Evolutionary conservation across 2,113 vertebrate species (phyloP).

Genomic region (Thinocorus orbignyianus): DNA sequence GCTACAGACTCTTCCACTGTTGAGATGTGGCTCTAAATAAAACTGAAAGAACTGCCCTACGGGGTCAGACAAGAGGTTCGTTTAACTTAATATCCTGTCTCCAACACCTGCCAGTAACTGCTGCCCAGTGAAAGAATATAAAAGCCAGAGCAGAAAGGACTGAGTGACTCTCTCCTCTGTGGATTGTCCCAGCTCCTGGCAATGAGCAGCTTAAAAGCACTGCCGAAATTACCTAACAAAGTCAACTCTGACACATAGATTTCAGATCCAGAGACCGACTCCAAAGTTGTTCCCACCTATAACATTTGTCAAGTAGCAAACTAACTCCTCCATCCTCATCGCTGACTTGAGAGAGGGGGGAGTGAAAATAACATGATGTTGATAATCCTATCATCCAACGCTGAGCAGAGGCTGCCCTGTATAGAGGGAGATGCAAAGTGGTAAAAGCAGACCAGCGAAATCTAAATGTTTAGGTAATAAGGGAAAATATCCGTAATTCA

Average conservation of each 20-base stretch:
- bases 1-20: not conserved
- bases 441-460: not conserved
- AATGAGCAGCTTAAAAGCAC: not conserved
- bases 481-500: not conserved
- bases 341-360: not conserved
- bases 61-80: not conserved
- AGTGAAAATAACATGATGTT: not conserved
- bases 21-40: slow-evolving; percentile 38
- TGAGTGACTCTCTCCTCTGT: not conserved
- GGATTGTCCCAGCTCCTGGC: not conserved
- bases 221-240: slow-evolving; percentile 18
- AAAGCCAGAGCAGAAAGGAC: not conserved
- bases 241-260: not conserved
- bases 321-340: not conserved
- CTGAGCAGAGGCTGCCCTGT: not conserved
- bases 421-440: not conserved
- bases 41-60: slow-evolving; percentile 33
- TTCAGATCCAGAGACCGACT: not conserved
- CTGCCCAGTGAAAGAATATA: not conserved
- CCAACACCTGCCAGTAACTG: not conserved
- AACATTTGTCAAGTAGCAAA: not conserved
- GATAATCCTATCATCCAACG: not conserved
- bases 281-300: not conserved
- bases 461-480: not conserved
- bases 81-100: slow-evolving; percentile 47